Base-by-base conservation (phyloP, 2,113 vertebrate species). In the Pachypanchax playfairii region DNA sequence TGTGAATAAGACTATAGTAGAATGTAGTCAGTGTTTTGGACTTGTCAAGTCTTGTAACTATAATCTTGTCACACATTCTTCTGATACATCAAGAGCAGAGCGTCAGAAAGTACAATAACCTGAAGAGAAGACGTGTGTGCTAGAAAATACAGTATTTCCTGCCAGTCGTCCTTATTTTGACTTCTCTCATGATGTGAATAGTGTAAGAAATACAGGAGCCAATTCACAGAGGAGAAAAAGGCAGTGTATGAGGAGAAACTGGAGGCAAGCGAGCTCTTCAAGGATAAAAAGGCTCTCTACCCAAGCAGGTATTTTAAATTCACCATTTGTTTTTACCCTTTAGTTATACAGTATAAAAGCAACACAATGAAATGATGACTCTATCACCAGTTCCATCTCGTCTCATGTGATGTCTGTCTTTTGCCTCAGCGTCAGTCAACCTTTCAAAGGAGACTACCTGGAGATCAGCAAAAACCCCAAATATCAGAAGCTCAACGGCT, bases 381-480 rank as follows among this genome's bases (percentile, higher is more conserved):
- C n/a, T n/a, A n/a, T n/a, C n/a, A n/a, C n/a, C n/a, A n/a, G n/a
- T n/a, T n/a, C n/a, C n/a, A n/a, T n/a, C n/a, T n/a, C n/a, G n/a
- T n/a, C n/a, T n/a, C n/a, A 1, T 20, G 5, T 43, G 24, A 24
- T 36, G 12, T 33, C 9, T 53, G 10, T n/a, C 21, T 46, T 82
- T 5, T 56, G 47, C 70, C 54, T 62, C 84, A 98, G 96, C 11
- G 97, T 98, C 65, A 93, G 92, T 17, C 96, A 98, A n/a, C 95
- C 96, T 0, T 99, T 99, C 88, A 96, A 95, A 91, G 97, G 97
- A 24, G 94, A 97, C 89, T 99, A 99, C 85, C 47, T 99, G 89
- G 97, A 98, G 90, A 96, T 99, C 79, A 91, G 86, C 61, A 97
- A 97, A 86, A 97, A 98, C 82, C 96, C 97, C 49, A 99, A 98